Base-by-base conservation (phyloP, 2,888 invertebrate genomes). In the Macrophya annulata region DNA sequence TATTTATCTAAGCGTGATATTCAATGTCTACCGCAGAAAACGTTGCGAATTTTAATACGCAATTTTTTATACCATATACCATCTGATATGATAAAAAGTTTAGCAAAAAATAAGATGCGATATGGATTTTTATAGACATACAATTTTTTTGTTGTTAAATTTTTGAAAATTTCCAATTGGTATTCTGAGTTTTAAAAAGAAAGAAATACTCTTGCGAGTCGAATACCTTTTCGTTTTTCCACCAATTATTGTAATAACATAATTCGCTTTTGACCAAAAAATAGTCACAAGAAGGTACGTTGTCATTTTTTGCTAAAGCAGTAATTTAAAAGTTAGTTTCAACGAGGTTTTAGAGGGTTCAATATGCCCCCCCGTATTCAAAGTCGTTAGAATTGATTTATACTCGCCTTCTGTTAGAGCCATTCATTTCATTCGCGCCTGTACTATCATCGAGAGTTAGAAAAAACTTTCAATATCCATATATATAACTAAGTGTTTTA, bases 361-460 rank as follows among this genome's bases (percentile, higher is more conserved):
- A 25, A 62, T 71, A 72, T 72, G 9, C 0, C 72, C 9, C 43
- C 21, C 72, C 5, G n/a, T n/a, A 25, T 10, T 72, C 9, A 45
- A 72, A 72, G 5, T 21, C 72, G 45, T 45, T 45, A 43, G 72
- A 25, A 72, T 72, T 72, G 45, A 72, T 72, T 45, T 72, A 68
- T 68, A 10, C 40, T 43, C 45, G 4, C 72, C 72, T 17, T 43
- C 72, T 72, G 72, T 43, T 21, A 43, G 21, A 43, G 72, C n/a
- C 72, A 12, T 72, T 72, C 43, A 72, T 72, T n/a, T 43, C 40
- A 4, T 31, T 40, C 10, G 43, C 10, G n/a, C 9, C n/a, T n/a
- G n/a, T n/a, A 62, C 62, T 62, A 62, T 62, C 72, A 21, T 45
- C 10, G 21, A 9, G n/a, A 45, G 43, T 0, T n/a, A 43, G n/a